Evolutionary conservation across 2,888 invertebrate species (phyloP), one percentile per base, ranked within the genome.

Genomic region (Fissipunctia ypsillon): DNA sequence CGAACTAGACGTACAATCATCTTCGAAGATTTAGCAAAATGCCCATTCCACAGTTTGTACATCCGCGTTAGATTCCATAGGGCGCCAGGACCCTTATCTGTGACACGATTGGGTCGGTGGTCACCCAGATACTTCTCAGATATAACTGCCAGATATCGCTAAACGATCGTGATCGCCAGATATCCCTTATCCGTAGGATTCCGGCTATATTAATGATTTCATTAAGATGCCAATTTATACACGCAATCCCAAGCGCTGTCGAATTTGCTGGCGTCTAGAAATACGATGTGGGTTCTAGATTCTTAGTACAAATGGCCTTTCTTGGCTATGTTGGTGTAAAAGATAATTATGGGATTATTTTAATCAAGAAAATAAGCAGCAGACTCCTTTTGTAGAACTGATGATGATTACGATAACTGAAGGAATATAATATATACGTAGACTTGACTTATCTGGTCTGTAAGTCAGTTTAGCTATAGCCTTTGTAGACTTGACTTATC

Each of bases 61-160:
- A 72, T 86, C 88, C 3, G 48, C 69, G 88, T 84, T 28, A 67
- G 70, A 77, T 81, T 78, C 83, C 83, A 73, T 69, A 71, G 86
- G 91, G 90, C 91, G 92, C 90, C 92, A 88, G 74, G 76, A 72
- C 84, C 86, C 83, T 88, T 89, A 90, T 90, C 86, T 73, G 69
- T 28, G 73, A 54, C 77, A 71, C 71, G 65, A 75, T 78, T 68
- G 87, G 80, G 75, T 64, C 80, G 78, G 78, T 83, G 83, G 87
- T 84, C 82, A 86, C 80, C 87, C 78, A 77, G 80, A 86, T 78
- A 71, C 71, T 31, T 64, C 78, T 57, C 78, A 72, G 84, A 82
- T 84, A 81, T 86, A 79, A 73, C 74, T 71, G 75, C 54, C 73
- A 81, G 87, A 84, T 87, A 84, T 61, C 73, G 73, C 78, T 86